A percentile compares a stretch with the other conserved stretches of the same genome.
phyloP scores from a whole-genome alignment of 2,888 invertebrate species.

The Amiota minor region DNA sequence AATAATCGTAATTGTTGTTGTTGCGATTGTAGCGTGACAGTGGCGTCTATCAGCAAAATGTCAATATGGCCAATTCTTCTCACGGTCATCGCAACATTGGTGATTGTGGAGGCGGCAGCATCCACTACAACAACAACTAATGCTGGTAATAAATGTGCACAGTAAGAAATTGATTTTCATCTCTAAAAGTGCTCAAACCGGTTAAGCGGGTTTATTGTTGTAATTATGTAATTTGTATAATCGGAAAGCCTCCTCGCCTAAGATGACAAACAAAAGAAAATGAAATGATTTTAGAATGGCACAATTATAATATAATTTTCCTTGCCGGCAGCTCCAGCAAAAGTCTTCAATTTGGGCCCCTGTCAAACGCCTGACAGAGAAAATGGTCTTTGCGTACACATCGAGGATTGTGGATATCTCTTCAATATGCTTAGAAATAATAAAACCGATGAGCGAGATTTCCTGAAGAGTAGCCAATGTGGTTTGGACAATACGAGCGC shows the following conservation, averaged over 20 bases:
- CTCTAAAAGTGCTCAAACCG: not conserved
- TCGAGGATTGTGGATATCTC: conserved; percentile 58
- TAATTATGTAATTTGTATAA: conserved; percentile 14
- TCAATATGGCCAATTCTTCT: not conserved
- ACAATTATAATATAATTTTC: not conserved
- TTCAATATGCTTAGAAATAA: conserved; percentile 48
- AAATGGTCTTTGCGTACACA: conserved; percentile 61
- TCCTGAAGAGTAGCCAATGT: conserved; percentile 77
- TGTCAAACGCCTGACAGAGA: conserved; percentile 58
- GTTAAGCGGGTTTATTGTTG: conserved; percentile 14
- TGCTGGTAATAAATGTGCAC: conserved; percentile 16
- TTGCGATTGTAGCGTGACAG: conserved; percentile 29
- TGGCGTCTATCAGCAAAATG: conserved; percentile 18
- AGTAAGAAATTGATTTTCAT: not conserved
- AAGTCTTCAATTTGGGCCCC: conserved; percentile 57
- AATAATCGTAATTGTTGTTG: conserved; percentile 20
- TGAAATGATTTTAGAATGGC: conserved; percentile 27
- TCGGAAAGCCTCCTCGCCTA: not conserved
- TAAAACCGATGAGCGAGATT: conserved; percentile 41
- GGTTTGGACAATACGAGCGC: conserved; percentile 76
- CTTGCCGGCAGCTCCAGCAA: conserved; percentile 24
- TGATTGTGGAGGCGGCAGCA: not conserved
- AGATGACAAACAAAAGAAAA: not conserved
- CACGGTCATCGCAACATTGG: not conserved
- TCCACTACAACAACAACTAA: not conserved